Evolutionary conservation across 53 echinoderm and acorn worm genomes (phyloP), one percentile per base, ranked within the genome.

Genomic region (Zoroaster sp.): DNA sequence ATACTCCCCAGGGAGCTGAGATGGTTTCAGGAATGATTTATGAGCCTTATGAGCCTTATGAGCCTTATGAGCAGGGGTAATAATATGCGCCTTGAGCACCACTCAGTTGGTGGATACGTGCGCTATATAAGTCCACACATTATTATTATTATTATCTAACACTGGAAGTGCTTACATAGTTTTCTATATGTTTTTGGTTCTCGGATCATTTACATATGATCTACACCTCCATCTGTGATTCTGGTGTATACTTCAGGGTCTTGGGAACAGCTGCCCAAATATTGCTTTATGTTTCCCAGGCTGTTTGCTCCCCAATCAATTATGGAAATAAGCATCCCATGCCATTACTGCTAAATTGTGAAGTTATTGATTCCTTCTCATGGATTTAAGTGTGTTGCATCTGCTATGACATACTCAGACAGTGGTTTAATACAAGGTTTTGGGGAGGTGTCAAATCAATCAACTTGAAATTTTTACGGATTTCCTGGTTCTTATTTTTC

Each of bases 251-350:
- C 28, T 37, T n/a, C 55, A 25, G 10, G 35, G 59, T 28, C 78
- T 35, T 13, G 39, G 78, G 32, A 18, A 82, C 82, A 82, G 82
- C 82, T 82, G 82, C 66, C 18, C 39, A 44, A 12, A 40, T 9
- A 38, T 78, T 53, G 35, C 78, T 17, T 54, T 39, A 59, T 28
- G 11, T 14, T 78, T 68, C 21, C 31, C 45, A n/a, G 23, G 28
- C 15, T 41, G 9, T 43, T 66, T 31, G 66, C 25, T 5, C 33
- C 8, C 68, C 43, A 78, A 82, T 82, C 82, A 82, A 82, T 82
- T 67, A 82, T 82, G 82, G 66, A 82, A 82, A 82, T 82, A 66
- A 82, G 67, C 66, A 37, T 42, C 66, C 66, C 42, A 32, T 13
- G 42, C 67, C 43, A 68, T 82, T 67, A 67, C 68, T 15, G 34